Evolutionary conservation across 2,113 vertebrate species (phyloP).

Genomic region (Uria aalge): DNA sequence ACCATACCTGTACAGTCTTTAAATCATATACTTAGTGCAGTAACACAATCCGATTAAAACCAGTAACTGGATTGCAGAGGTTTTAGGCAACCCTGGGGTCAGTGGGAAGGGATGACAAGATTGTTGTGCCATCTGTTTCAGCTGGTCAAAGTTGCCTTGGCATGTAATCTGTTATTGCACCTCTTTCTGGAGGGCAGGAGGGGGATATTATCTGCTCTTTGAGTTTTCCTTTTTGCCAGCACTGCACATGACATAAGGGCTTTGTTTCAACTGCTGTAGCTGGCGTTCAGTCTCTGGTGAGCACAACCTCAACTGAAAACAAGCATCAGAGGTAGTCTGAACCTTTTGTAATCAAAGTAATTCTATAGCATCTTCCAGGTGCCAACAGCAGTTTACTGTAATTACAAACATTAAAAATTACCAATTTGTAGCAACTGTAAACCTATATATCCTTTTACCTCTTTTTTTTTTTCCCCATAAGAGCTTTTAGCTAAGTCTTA

Average conservation of each 20-base stretch:
- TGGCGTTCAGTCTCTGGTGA: background rate
- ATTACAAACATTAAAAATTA: background rate
- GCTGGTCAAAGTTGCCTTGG: background rate
- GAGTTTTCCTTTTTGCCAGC: background rate
- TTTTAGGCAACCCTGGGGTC: constrained; percentile 3
- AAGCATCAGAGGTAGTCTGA: background rate
- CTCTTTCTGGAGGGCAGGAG: background rate
- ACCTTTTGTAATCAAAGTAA: background rate
- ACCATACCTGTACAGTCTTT: background rate
- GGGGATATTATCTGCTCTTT: background rate
- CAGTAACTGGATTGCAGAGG: background rate
- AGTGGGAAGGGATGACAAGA: background rate
- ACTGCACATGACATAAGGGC: background rate
- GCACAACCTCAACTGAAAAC: background rate
- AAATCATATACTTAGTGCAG: constrained; percentile 12
- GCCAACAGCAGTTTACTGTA: background rate
- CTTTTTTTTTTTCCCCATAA: background rate
- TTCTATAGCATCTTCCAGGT: background rate
- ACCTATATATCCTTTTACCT: background rate
- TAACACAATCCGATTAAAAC: background rate
- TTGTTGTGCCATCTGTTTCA: background rate
- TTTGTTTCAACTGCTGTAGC: background rate
- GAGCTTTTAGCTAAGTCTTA: background rate
- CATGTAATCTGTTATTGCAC: background rate
- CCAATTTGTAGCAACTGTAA: background rate